Evolutionary conservation across 2,888 invertebrate genomes (phyloP), one percentile per base, ranked within the genome.

Genomic region (Agrypnus murinus): DNA sequence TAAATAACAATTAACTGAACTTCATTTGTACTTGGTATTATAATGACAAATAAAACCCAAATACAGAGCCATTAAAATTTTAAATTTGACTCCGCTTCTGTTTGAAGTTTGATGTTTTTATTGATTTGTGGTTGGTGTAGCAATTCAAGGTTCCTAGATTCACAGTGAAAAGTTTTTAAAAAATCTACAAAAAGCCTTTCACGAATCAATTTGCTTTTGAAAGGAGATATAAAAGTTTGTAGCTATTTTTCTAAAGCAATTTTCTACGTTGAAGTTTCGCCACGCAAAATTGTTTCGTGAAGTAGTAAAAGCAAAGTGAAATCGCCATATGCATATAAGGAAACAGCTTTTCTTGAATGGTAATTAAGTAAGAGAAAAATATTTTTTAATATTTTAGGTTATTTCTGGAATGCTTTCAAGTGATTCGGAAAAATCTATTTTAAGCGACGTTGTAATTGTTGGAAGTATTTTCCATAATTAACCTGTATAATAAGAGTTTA

Each of bases 151-250:
- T 12, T 40, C 12, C n/a, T 12, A 40, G 40, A 40, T 40, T 40
- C 7, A 40, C 12, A 12, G 2, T 4, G 40, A 40, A 40, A 40
- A 40, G 40, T 40, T 40, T n/a, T 10, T 2, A 40, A 40, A 40
- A 40, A 40, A 40, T 40, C 40, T 40, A 12, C 25, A 25, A 25
- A 40, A 40, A 40, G 12, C 40, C 40, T 40, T 53, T 32, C 10
- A 58, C 32, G 43, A 59, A 19, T 32, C 15, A 43, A 59, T 14
- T 59, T 59, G 15, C 17, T 25, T 36, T 59, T 43, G 15, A 50
- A 50, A 55, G 25, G 25, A 25, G 40, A 12, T 40, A 40, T 12
- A 40, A 40, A 40, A 40, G 40, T 40, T 40, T 40, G n/a, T 40
- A 10, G 40, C n/a, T 40, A 40, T 40, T 40, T 40, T 40, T 40